phyloP scores from a whole-genome alignment of 2,888 invertebrate genomes.

The Epinotia demarniana region DNA sequence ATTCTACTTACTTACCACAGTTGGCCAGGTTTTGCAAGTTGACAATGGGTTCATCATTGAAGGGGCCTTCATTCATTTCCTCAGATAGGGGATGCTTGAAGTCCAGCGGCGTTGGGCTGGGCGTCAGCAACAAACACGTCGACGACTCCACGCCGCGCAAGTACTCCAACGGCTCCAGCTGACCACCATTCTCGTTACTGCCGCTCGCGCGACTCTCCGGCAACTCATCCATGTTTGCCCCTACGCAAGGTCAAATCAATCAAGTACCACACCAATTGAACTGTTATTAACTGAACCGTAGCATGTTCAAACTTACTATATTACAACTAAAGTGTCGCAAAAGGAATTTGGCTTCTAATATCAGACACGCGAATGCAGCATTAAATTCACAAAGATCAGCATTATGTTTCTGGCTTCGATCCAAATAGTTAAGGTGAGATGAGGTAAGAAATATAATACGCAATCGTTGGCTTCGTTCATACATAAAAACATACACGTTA shows the following conservation, averaged over 20 bases:
- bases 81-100: slow-evolving; percentile 86
- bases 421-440: slow-evolving; percentile 27
- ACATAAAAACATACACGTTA: not conserved
- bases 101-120: slow-evolving; percentile 85
- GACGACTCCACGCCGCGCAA: slow-evolving; percentile 87
- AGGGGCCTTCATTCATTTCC: slow-evolving; percentile 78
- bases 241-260: slow-evolving; percentile 31
- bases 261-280: slow-evolving; percentile 14
- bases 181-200: slow-evolving; percentile 60
- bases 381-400: slow-evolving; percentile 30
- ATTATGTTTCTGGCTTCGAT: slow-evolving; percentile 35
- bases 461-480: not conserved
- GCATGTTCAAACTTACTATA: not conserved
- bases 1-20: slow-evolving; percentile 61
- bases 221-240: slow-evolving; percentile 68
- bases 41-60: slow-evolving; percentile 68
- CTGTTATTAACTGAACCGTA: slow-evolving; percentile 6
- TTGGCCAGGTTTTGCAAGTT: slow-evolving; percentile 70
- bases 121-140: slow-evolving; percentile 87
- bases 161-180: slow-evolving; percentile 74
- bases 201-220: slow-evolving; percentile 57
- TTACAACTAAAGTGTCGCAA: not conserved
- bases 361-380: slow-evolving; percentile 18
- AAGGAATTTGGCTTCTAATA: not conserved
- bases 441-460: not conserved